A percentile compares a stretch with the other conserved stretches of the same genome.
Conservation (phyloP, 1,140 invertebrate genomes). For the Calliphora vicina region DNA sequence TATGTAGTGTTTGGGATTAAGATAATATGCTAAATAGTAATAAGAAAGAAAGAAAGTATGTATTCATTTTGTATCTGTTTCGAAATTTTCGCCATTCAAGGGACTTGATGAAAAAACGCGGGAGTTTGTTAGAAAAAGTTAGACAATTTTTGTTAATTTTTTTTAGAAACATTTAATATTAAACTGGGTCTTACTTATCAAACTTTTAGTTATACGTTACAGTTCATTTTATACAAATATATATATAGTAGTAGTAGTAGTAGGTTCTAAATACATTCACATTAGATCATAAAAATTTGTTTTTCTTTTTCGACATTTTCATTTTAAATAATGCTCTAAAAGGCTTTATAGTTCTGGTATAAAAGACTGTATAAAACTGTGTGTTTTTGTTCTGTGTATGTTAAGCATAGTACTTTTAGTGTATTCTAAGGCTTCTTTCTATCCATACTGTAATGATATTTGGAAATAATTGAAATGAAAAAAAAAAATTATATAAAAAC, state of each 20-base stretch:
- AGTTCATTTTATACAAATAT: not conserved
- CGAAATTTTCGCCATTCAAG: too few relatives aligned
- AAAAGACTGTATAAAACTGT: not conserved
- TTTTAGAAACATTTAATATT: too few relatives aligned
- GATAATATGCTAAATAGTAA: not conserved
- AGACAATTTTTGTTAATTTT: too few relatives aligned
- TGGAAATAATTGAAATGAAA: not conserved
- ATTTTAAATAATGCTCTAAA: not conserved
- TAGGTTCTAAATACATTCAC: too few relatives aligned
- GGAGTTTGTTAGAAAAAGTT: too few relatives aligned
- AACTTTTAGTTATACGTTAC: not conserved
- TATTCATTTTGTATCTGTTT: too few relatives aligned
- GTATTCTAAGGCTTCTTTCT: constrained; percentile 8
- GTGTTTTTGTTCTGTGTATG: not conserved
- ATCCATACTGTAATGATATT: constrained; percentile 6
- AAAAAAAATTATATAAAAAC: not conserved
- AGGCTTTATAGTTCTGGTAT: not conserved
- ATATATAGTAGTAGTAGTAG: too few relatives aligned
- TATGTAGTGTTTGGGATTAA: not conserved
- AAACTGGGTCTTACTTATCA: too few relatives aligned
- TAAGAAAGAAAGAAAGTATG: too few relatives aligned
- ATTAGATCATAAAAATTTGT: too few relatives aligned
- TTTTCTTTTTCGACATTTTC: not conserved
- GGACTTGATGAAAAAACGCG: too few relatives aligned
- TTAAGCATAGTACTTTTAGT: constrained; percentile 16